Percentiles rank a stretch among this genome's conserved stretches.
These are phyloP conservation scores for Diachasma alloeum DNA, from an alignment of 1,140 invertebrate genomes.

Conservation along the genomic window DNA sequence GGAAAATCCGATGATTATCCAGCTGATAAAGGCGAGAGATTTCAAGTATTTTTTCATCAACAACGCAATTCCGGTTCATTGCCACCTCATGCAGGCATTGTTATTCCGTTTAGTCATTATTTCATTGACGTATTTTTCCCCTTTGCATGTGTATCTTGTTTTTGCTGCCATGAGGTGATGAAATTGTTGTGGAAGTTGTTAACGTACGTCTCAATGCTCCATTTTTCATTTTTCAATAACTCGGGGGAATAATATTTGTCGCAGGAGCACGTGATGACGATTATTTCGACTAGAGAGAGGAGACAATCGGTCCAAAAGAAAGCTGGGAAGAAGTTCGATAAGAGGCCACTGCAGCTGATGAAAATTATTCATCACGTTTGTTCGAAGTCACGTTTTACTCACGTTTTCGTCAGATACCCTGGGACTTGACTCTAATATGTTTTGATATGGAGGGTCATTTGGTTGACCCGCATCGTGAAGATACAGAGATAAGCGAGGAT, in stretches of 20 bases:
- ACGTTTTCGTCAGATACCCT: conserved; percentile 54
- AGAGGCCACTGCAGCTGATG: background rate
- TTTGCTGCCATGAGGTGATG: background rate
- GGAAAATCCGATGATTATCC: too few relatives aligned
- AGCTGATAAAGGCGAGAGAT: too few relatives aligned
- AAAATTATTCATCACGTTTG: conserved; percentile 20
- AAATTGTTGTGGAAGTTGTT: background rate
- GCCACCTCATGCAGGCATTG: background rate
- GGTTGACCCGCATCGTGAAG: conserved; percentile 54
- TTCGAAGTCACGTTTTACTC: conserved; percentile 58
- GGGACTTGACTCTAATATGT: conserved; percentile 43
- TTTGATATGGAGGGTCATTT: conserved; percentile 60
- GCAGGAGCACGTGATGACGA: background rate
- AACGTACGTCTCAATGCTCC: background rate
- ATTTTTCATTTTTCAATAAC: background rate
- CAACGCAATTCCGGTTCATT: background rate
- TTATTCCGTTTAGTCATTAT: background rate
- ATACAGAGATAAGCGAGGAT: conserved; percentile 56
- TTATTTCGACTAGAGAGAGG: background rate
- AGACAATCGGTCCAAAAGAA: background rate
- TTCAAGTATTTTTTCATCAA: background rate
- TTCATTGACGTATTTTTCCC: background rate
- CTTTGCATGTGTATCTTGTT: background rate
- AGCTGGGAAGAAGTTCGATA: background rate
- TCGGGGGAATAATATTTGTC: background rate